Evolutionary conservation across 2,888 invertebrate species (phyloP), one percentile per base, ranked within the genome.

Genomic region (Drosophila birchii): DNA sequence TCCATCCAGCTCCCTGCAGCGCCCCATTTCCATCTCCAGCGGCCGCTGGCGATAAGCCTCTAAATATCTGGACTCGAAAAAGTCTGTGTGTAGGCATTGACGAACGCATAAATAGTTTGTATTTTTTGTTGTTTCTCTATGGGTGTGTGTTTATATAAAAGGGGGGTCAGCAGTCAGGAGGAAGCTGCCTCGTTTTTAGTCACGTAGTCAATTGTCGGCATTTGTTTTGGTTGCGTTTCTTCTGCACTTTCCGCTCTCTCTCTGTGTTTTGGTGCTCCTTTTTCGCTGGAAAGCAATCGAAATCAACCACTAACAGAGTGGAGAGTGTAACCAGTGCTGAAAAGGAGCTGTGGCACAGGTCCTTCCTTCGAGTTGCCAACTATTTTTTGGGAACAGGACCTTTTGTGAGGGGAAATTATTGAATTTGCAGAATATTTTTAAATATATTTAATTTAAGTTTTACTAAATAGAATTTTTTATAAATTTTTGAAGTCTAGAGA

Each of bases 131-230:
- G 12, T 36, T n/a, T 23, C 38, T 23, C 38, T 23, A 32, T 68
- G 55, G 45, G 67, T 34, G 69, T 55, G 34, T 68, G 67, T 67
- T 67, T 68, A 47, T 56, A 39, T 56, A 68, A 67, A 67, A 36
- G 45, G 20, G 45, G 36, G 68, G 53, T 41, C 36, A 70, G 41
- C 32, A 41, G 58, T 56, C 57, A 18, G 75, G 51, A 68, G 66
- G 66, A 71, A 75, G 69, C 47, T 61, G 69, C 63, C 56, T 45
- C 56, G 51, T 9, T 34, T 34, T 51, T 20, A 67, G 89, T 84
- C 84, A 84, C 89, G 84, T 84, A 84, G 85, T 73, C 84, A 81
- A 54, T 75, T 86, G 72, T 47, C 41, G 54, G 73, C 66, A 49
- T 83, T 86, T 83, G 88, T 83, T 83, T 78, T 83, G 88, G 60